Percentiles rank a stretch among this genome's conserved stretches.
These are phyloP conservation scores for Muntiacus muntjak DNA, from an alignment of 2,113 vertebrate species.

Conservation along the genomic window DNA sequence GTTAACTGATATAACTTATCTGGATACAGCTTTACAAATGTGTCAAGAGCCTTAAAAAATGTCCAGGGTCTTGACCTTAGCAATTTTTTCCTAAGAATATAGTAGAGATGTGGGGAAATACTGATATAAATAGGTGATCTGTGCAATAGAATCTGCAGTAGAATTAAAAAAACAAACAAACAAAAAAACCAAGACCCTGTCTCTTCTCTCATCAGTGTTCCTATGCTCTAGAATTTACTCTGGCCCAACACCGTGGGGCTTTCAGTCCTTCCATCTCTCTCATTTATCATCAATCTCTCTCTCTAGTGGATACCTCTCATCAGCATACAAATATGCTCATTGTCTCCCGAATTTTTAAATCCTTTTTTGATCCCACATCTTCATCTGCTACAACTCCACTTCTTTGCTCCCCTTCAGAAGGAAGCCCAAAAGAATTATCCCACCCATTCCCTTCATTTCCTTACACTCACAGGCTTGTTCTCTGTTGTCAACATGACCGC, in stretches of 20 bases:
- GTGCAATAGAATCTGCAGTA: not conserved
- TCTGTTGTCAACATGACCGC: rapidly evolving
- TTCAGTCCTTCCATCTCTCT: not conserved
- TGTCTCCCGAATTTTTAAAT: not conserved
- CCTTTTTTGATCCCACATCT: not conserved
- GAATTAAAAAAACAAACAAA: not conserved
- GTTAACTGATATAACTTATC: not conserved
- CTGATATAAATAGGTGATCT: not conserved
- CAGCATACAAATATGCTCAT: not conserved
- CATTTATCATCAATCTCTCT: not conserved
- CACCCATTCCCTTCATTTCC: not conserved
- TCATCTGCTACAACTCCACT: not conserved
- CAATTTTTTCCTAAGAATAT: not conserved
- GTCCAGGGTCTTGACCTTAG: not conserved
- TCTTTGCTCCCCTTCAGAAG: not conserved
- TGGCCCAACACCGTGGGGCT: not conserved
- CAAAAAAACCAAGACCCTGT: not conserved
- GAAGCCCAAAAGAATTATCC: not conserved
- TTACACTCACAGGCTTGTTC: not conserved
- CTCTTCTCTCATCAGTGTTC: not conserved
- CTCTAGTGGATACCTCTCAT: not conserved
- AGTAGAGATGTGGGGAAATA: not conserved
- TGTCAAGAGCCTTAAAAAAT: not conserved
- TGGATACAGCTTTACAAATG: not conserved
- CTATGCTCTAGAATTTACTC: not conserved